Evolutionary conservation across 2,113 vertebrate genomes (phyloP), one percentile per base, ranked within the genome.

Genomic region (Pagrus major): DNA sequence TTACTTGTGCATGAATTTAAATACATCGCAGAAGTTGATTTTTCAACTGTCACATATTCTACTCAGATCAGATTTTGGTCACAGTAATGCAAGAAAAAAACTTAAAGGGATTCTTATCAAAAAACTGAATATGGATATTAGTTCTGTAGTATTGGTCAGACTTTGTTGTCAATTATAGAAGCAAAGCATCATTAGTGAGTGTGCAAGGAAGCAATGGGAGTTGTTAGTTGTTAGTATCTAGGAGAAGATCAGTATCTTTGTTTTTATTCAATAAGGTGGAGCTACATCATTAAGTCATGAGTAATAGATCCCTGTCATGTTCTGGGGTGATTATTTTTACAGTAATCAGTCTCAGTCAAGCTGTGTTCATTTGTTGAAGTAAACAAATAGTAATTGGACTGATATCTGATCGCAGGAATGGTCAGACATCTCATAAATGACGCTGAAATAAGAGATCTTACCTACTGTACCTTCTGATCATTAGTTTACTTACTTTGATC

Each of bases 401-500:
- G 18, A 3, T 76, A 58, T 59, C 44, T 41, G 18, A 49, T 72
- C 12, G 27, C 47, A 59, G 44, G 15, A 63, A 52, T 16, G 44
- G 56, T 37, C n/a, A 14, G 31, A 14, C 31, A 15, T 27, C 23
- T 63, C 31, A 71, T n/a, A 2, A 87, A 83, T 82, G 80, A 64
- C 78, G 39, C 70, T 63, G 29, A 47, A 61, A 46, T 33, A n/a
- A n/a, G 47, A 83, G 74, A 66, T 79, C 39, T 81, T 63, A 65
- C 35, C 61, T 47, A 68, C 44, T 63, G 33, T 76, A 54, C 47
- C 42, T 29, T 11, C 41, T 47, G 51, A 54, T 70, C 75, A 83
- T 85, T 77, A 79, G 55, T 87, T 78, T 56, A 8, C 71, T 41
- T 15, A 15, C 81, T 77, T 85, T 88, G 59, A 86, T 60, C 70